Evolutionary conservation across 1,140 invertebrate genomes (phyloP).

Genomic region (Danaus plexippus): DNA sequence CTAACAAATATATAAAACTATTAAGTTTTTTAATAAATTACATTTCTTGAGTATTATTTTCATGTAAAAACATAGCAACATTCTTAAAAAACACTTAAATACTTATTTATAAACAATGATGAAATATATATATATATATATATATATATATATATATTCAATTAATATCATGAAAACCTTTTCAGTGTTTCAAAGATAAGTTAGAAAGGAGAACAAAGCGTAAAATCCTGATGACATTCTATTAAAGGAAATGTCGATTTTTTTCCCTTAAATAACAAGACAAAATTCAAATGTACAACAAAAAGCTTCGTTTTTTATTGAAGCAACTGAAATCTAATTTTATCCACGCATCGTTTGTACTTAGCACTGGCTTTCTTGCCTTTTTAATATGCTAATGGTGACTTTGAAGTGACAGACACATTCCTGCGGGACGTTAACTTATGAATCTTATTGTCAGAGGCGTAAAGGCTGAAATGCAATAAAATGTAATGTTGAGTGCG

Average conservation of each 20-base stretch:
- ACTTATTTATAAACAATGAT: no score
- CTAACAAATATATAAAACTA: no score
- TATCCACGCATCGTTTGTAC: constrained; percentile 5
- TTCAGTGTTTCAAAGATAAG: not conserved
- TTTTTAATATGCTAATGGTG: constrained; percentile 41
- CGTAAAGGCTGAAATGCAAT: constrained; percentile 9
- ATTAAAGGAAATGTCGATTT: no score
- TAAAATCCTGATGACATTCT: constrained; percentile 4
- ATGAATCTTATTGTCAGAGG: constrained; percentile 8
- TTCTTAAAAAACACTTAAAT: no score
- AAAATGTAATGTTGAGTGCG: constrained; percentile 11
- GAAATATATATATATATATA: no score
- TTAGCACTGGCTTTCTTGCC: constrained; percentile 23
- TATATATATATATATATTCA: no score
- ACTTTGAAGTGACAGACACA: constrained; percentile 24
- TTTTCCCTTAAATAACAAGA: no score
- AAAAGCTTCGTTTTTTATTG: constrained; percentile 2
- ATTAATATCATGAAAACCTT: no score
- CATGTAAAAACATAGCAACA: no score
- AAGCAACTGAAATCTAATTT: not conserved
- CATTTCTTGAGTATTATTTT: no score
- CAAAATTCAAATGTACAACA: no score
- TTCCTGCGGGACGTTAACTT: constrained; percentile 2
- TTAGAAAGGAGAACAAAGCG: not conserved
- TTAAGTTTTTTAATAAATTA: no score